Evolutionary conservation across 1,140 invertebrate species (phyloP).

Genomic region (Heliconius eleuchia): DNA sequence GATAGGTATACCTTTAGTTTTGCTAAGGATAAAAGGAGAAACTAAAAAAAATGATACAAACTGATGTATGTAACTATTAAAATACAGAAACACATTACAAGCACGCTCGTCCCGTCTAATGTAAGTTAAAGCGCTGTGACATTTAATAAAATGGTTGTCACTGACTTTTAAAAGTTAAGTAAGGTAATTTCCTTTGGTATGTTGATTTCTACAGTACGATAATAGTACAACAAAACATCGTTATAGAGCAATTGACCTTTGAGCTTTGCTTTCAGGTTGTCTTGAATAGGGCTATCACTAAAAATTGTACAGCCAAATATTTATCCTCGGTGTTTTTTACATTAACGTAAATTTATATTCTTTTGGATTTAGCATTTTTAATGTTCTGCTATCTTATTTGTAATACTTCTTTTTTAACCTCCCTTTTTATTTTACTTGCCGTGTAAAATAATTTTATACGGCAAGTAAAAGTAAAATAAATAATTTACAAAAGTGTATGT

Average conservation of each 20-base stretch:
- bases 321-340: background rate
- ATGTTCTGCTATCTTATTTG: no score
- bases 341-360: background rate
- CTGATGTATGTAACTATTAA: background rate
- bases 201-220: background rate
- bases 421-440: no score
- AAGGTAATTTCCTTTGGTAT: conserved; percentile 12
- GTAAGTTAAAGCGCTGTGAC: background rate
- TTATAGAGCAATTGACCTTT: conserved; percentile 26
- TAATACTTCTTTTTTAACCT: no score
- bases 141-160: conserved; percentile 7
- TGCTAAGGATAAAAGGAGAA: no score
- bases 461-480: no score
- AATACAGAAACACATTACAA: background rate
- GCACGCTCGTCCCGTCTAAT: background rate
- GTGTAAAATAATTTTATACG: no score
- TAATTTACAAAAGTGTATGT: no score
- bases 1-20: no score
- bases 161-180: conserved; percentile 11
- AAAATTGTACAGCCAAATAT: background rate
- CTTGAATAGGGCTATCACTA: background rate
- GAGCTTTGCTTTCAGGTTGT: conserved; percentile 16
- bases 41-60: no score
- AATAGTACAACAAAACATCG: background rate
- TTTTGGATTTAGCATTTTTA: no score